Conservation (phyloP, 2,888 invertebrate genomes). For the Hydriomena furcata region DNA sequence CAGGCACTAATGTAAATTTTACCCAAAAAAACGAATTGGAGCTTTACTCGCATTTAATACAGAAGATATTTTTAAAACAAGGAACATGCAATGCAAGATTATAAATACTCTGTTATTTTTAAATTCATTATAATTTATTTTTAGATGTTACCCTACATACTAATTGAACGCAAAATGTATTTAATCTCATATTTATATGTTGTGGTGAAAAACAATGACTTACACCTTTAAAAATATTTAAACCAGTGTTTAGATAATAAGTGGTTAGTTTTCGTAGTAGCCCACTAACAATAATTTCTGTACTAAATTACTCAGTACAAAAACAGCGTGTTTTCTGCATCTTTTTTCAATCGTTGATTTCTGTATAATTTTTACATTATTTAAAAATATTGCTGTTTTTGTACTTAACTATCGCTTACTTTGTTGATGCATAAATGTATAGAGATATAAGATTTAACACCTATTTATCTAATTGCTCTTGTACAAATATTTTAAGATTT, state of each 20-base stretch:
- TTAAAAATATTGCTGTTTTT: constrained; percentile 40
- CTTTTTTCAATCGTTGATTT: constrained; percentile 16
- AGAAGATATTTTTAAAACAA: no score
- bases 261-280: constrained; percentile 5
- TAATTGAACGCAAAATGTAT: no score
- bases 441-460: constrained; percentile 40
- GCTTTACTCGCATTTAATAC: neutral
- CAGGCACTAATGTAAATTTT: no score
- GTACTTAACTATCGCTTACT: constrained; percentile 46
- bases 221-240: constrained; percentile 12
- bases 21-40: no score
- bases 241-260: constrained; percentile 32
- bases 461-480: constrained; percentile 46
- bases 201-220: constrained; percentile 34
- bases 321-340: constrained; percentile 32
- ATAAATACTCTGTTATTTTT: constrained; percentile 1
- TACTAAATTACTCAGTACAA: constrained; percentile 31
- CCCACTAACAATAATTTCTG: neutral
- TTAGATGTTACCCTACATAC: no score
- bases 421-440: constrained; percentile 36
- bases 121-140: neutral
- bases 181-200: neutral
- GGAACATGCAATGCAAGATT: constrained; percentile 9
- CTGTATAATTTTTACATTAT: neutral
- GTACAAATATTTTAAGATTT: constrained; percentile 62